Evolutionary conservation across 2,113 vertebrate species (phyloP).

Genomic region (Pterocles orientalis): DNA sequence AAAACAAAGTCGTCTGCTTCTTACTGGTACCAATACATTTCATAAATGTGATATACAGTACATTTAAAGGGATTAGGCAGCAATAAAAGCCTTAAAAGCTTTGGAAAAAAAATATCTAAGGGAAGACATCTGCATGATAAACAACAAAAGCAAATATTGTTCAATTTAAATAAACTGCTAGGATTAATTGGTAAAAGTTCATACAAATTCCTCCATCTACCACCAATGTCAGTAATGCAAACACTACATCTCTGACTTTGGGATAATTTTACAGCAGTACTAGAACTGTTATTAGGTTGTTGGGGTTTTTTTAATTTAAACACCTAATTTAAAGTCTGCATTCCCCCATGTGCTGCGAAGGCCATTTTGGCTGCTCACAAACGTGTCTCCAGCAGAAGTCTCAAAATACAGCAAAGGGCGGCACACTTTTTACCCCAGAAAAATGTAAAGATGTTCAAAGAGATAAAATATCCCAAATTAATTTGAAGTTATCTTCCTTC

Average conservation of each 20-base stretch:
- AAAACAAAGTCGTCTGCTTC: conserved; percentile 70
- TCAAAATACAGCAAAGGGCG: neutral
- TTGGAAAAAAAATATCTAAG: neutral
- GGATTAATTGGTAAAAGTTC: conserved; percentile 1
- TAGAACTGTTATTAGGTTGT: neutral
- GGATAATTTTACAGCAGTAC: neutral
- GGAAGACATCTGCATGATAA: conserved; percentile 46
- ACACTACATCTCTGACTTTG: neutral
- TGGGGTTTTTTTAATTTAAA: conserved; percentile 7
- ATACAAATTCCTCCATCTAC: neutral
- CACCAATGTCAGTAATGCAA: neutral
- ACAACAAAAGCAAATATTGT: conserved; percentile 56
- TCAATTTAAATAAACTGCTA: conserved; percentile 46
- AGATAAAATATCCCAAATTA: neutral
- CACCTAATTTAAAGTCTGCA: neutral
- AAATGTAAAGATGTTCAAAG: neutral
- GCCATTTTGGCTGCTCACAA: neutral
- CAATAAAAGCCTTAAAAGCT: conserved; percentile 35
- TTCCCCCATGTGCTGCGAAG: neutral
- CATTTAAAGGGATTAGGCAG: conserved; percentile 51
- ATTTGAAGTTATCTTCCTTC: neutral
- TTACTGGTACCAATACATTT: conserved; percentile 57
- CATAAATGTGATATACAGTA: conserved; percentile 72
- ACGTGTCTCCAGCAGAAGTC: neutral
- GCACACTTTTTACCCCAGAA: neutral